phyloP scores from a whole-genome alignment of 2,113 vertebrate species.

The Hyperopisus bebe region DNA sequence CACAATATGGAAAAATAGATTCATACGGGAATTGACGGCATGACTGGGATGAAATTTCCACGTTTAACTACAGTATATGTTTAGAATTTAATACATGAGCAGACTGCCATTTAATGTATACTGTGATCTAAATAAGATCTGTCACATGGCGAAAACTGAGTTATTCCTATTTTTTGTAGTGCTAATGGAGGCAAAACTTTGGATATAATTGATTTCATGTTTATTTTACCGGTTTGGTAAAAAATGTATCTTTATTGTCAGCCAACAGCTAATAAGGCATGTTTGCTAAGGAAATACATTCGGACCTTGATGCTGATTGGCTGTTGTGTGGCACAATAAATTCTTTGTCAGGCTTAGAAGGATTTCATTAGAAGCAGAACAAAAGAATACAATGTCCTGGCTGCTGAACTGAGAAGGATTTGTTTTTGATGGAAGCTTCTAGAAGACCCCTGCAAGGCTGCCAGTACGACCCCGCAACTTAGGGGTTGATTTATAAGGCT shows the following conservation, averaged over 20 bases:
- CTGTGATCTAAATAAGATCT: not conserved
- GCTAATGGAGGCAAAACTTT: not conserved
- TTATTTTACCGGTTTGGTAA: not conserved
- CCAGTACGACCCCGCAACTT: not conserved
- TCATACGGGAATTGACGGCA: not conserved
- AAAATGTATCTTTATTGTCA: not conserved
- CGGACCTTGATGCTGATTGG: slow-evolving; percentile 27
- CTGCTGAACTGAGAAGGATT: slow-evolving; percentile 33
- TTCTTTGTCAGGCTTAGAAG: slow-evolving; percentile 33
- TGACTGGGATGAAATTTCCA: not conserved
- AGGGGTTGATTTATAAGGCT: not conserved
- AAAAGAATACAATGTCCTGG: slow-evolving; percentile 32
- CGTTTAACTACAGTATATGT: not conserved
- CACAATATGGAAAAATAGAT: not conserved
- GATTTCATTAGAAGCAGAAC: slow-evolving; percentile 35
- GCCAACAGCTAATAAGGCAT: slow-evolving; percentile 10
- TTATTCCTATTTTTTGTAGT: not conserved
- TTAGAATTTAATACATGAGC: not conserved
- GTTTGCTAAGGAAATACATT: slow-evolving; percentile 19
- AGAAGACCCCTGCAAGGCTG: not conserved
- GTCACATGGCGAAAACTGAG: not conserved
- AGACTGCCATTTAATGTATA: not conserved
- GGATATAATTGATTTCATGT: not conserved
- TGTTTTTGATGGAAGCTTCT: slow-evolving; percentile 32
- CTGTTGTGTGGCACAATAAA: slow-evolving; percentile 31